Evolutionary conservation across 1,140 invertebrate genomes (phyloP), one percentile per base, ranked within the genome.

Genomic region (Brachionus rotundiformis): DNA sequence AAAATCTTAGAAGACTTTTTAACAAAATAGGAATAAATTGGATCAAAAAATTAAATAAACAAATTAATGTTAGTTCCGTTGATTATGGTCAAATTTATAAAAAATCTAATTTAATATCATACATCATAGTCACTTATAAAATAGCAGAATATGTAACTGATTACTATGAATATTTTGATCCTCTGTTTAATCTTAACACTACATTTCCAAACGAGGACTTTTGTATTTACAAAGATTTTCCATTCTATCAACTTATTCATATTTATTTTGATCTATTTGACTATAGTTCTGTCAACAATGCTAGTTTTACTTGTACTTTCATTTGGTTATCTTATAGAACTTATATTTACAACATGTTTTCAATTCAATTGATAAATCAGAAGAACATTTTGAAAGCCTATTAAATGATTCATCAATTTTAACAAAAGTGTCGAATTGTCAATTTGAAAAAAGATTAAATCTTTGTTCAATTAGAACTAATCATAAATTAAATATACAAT

Each of bases 171-270:
- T 2, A 63, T 63, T 27, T 63, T 33, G 61, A 63, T 6, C 61
- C 61, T 29, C 29, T 63, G 0, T 63, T 63, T 3, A 5, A 63
- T 27, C 25, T 63, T 1, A 63, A 63, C n/a, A 6, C 29, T 11
- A 63, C 61, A 10, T 63, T 63, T 63, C 27, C 59, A 13, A 25
- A 63, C 3, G 59, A 33, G 29, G 59, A 63, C 59, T 63, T 63
- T 63, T 63, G 59, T 63, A 54, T 54, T 54, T 54, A 54, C n/a
- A 54, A 54, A 54, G 47, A 54, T 16, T 54, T 54, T 54, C 47
- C 47, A 2, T 54, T 54, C 47, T n/a, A 54, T 7, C 47, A 54
- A 54, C 16, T 54, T 5, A 19, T 54, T 54, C 47, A 54, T 19
- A 19, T 54, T 16, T 54, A 54, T 19, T 54, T 54, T 54, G 47